Conservation (phyloP, 2,888 invertebrate genomes). For the Troides helena region DNA sequence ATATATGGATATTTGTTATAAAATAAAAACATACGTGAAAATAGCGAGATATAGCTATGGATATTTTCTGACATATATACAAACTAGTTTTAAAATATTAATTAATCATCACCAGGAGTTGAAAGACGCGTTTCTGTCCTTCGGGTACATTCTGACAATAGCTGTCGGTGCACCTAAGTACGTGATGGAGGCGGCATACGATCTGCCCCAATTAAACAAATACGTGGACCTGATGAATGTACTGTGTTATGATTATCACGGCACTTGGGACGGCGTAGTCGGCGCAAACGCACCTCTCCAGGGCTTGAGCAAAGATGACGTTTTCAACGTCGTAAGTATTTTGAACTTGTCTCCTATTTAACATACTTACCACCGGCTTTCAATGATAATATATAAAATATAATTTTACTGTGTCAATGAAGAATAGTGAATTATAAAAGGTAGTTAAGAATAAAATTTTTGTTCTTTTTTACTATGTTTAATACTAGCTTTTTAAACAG, state of each 20-base stretch:
- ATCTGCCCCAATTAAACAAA: slow-evolving; percentile 83
- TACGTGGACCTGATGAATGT: slow-evolving; percentile 87
- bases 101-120: slow-evolving; percentile 78
- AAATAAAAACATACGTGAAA: too few relatives aligned
- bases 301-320: slow-evolving; percentile 68
- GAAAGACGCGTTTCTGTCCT: slow-evolving; percentile 83
- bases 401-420: too few relatives aligned
- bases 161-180: slow-evolving; percentile 88
- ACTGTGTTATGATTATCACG: slow-evolving; percentile 94
- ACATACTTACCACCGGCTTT: not conserved
- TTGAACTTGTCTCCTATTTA: not conserved
- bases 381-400: not conserved
- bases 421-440: too few relatives aligned
- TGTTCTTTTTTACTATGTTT: not conserved
- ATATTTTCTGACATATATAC: too few relatives aligned
- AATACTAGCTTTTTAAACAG: not conserved
- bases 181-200: slow-evolving; percentile 87
- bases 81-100: too few relatives aligned
- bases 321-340: slow-evolving; percentile 83
- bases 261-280: slow-evolving; percentile 86
- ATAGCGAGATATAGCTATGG: too few relatives aligned
- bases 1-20: too few relatives aligned
- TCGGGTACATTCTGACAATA: slow-evolving; percentile 86
- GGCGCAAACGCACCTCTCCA: slow-evolving; percentile 88
- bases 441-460: too few relatives aligned